Evolutionary conservation across 2,113 vertebrate genomes (phyloP).

Genomic region (Burhinus bistriatus): DNA sequence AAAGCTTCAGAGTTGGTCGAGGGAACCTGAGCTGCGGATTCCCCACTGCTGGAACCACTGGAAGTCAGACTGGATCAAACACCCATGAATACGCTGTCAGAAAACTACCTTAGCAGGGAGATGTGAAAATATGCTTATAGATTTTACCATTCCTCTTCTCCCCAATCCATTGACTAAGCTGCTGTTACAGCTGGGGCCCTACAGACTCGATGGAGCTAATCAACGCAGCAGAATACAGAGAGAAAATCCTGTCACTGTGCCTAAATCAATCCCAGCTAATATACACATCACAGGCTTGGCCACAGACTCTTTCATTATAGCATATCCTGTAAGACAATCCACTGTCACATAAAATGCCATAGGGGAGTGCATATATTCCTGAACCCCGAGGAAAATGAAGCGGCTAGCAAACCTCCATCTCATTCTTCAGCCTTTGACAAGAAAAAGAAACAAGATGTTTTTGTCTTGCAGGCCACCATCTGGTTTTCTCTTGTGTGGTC

Average conservation of each 20-base stretch:
- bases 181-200: not conserved
- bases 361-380: not conserved
- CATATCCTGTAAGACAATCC: not conserved
- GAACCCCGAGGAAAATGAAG: not conserved
- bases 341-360: not conserved
- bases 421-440: not conserved
- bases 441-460: not conserved
- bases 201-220: slow-evolving; percentile 4
- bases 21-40: fast-evolving
- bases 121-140: not conserved
- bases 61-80: not conserved
- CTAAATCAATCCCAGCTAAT: not conserved
- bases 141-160: slow-evolving; percentile 4
- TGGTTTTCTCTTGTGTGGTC: not conserved
- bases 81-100: not conserved
- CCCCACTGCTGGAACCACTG: not conserved
- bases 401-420: not conserved
- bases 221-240: not conserved
- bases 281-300: not conserved
- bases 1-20: not conserved
- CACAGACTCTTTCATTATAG: not conserved
- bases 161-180: not conserved
- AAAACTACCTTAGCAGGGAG: not conserved
- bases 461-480: not conserved
- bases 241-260: not conserved